Evolutionary conservation across 1,140 invertebrate species (phyloP).

Genomic region (Drosophila takahashii): DNA sequence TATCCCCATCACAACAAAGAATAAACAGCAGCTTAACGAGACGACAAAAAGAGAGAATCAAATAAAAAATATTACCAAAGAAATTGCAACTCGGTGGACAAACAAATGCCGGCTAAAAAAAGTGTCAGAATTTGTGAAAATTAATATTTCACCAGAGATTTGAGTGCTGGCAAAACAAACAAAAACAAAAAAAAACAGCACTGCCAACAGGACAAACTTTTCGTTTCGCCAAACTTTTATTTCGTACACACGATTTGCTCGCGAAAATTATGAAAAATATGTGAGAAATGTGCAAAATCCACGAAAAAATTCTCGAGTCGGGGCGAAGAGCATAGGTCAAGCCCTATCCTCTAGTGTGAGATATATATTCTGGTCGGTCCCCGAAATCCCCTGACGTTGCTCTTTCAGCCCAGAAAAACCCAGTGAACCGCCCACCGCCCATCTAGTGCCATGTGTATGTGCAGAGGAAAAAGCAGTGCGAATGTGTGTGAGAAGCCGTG

Average conservation of each 20-base stretch:
- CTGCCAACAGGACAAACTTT: slow-evolving; percentile 58
- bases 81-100: slow-evolving; percentile 33
- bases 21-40: slow-evolving; percentile 11
- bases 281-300: slow-evolving; percentile 65
- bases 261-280: slow-evolving; percentile 79
- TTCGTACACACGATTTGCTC: slow-evolving; percentile 49
- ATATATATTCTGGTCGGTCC: slow-evolving; percentile 36
- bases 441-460: slow-evolving; percentile 13
- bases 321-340: slow-evolving; percentile 43
- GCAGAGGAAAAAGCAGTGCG: slow-evolving; percentile 7
- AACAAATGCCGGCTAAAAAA: slow-evolving; percentile 47
- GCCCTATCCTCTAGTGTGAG: slow-evolving; percentile 37
- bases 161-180: slow-evolving; percentile 54
- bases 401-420: background rate
- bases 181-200: slow-evolving; percentile 18
- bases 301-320: slow-evolving; percentile 25
- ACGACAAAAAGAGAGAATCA: background rate
- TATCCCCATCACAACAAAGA: slow-evolving; percentile 35
- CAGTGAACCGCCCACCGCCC: background rate
- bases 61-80: slow-evolving; percentile 20
- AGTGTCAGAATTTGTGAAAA: slow-evolving; percentile 77
- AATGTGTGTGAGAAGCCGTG: slow-evolving; percentile 35
- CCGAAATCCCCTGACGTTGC: slow-evolving; percentile 34
- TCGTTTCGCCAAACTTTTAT: slow-evolving; percentile 47
- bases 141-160: slow-evolving; percentile 81